These are phyloP conservation scores for Lepas anatifera DNA, from an alignment of 2,888 invertebrate species.

Conservation along the genomic window DNA sequence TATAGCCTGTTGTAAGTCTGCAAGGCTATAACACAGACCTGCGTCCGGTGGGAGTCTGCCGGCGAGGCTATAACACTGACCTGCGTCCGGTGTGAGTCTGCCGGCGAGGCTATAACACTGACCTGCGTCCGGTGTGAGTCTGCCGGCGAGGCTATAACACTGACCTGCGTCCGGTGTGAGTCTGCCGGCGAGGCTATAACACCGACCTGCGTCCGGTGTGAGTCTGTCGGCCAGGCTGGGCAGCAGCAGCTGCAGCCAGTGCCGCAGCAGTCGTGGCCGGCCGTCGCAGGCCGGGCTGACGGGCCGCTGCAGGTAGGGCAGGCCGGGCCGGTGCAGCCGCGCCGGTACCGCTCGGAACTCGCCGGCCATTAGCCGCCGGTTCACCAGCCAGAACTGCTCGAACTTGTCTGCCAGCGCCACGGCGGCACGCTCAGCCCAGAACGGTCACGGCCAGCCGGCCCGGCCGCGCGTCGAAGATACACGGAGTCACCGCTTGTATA, in stretches of 20 bases:
- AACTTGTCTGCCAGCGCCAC: constrained; percentile 34
- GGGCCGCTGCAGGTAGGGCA: constrained; percentile 58
- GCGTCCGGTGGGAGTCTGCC: too few relatives aligned
- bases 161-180: neutral
- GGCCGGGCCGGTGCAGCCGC: constrained; percentile 49
- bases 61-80: too few relatives aligned
- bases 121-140: too few relatives aligned
- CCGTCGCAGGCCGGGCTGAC: constrained; percentile 62
- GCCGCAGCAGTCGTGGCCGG: constrained; percentile 49
- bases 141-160: neutral
- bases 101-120: neutral
- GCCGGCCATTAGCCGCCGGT: constrained; percentile 82
- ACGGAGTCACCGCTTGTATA: too few relatives aligned
- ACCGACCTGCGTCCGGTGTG: neutral
- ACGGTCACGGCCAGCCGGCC: neutral
- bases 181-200: neutral
- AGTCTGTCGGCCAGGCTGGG: constrained; percentile 33
- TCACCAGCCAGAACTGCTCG: constrained; percentile 98
- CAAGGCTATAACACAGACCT: too few relatives aligned
- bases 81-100: too few relatives aligned
- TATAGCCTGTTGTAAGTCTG: too few relatives aligned
- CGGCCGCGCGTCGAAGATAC: too few relatives aligned
- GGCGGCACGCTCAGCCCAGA: too few relatives aligned
- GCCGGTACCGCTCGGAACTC: constrained; percentile 81
- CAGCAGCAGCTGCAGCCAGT: constrained; percentile 56